Evolutionary conservation across 2,888 invertebrate species (phyloP).

Genomic region (Tanytarsus gracilentus): DNA sequence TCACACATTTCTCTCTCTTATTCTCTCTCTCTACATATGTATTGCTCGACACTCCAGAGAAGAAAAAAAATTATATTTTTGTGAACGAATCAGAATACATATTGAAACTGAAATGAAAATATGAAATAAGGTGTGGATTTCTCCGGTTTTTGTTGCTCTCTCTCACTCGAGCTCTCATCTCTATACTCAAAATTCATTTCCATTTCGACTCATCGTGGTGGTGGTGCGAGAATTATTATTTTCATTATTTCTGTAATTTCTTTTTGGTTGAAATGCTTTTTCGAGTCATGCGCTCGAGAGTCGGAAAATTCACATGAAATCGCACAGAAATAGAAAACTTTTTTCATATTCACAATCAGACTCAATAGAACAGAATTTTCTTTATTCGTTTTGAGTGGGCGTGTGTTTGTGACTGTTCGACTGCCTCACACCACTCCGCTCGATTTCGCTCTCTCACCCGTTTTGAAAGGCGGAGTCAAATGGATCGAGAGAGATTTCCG

Average conservation of each 20-base stretch:
- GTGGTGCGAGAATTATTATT: constrained; percentile 28
- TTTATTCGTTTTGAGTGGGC: constrained; percentile 24
- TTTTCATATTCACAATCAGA: constrained; percentile 14
- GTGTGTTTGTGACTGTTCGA: constrained; percentile 13
- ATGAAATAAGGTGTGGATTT: constrained; percentile 29
- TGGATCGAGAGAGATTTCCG: constrained; percentile 17
- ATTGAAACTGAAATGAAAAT: constrained; percentile 29
- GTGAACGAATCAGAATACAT: constrained; percentile 30
- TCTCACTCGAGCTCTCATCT: too few relatives aligned
- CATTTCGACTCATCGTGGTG: constrained; percentile 28
- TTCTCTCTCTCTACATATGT: constrained; percentile 13
- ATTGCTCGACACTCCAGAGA: neutral
- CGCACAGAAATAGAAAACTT: constrained; percentile 21
- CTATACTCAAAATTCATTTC: constrained; percentile 30
- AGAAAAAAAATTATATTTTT: constrained; percentile 3
- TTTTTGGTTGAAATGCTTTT: constrained; percentile 10
- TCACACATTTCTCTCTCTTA: constrained; percentile 1
- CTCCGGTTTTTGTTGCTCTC: neutral
- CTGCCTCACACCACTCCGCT: constrained; percentile 18
- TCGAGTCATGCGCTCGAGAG: constrained; percentile 18
- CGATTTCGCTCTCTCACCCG: neutral
- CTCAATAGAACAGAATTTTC: constrained; percentile 5
- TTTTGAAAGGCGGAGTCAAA: constrained; percentile 20
- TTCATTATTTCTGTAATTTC: constrained; percentile 25
- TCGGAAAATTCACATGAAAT: constrained; percentile 12